A percentile compares a stretch with the other conserved stretches of the same genome.
phyloP scores from a whole-genome alignment of 1,140 invertebrate genomes.

The Armadillidium nasatum region DNA sequence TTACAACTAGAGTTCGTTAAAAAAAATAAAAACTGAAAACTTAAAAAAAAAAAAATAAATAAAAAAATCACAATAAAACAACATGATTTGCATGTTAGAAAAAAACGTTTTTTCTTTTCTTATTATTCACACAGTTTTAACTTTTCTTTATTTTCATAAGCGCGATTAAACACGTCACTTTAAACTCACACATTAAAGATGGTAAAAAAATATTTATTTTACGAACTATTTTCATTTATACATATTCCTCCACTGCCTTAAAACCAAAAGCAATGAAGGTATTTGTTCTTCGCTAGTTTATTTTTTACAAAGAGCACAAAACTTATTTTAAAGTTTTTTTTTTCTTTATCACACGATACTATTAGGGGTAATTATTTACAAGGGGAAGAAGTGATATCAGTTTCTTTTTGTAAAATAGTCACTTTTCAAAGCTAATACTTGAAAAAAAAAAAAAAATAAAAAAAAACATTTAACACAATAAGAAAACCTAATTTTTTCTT shows the following conservation, averaged over 20 bases:
- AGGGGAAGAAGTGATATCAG: background rate
- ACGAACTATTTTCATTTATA: constrained; percentile 12
- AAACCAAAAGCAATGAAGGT: background rate
- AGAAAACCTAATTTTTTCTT: no score
- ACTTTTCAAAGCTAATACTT: background rate
- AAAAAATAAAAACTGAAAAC: background rate
- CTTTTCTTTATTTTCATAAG: background rate
- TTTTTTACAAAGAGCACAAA: background rate
- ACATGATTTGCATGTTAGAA: background rate
- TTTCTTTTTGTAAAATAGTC: background rate
- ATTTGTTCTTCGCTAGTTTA: no score
- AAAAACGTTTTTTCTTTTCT: background rate
- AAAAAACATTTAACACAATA: no score
- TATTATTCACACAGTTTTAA: background rate
- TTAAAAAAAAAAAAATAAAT: background rate
- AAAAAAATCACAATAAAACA: background rate
- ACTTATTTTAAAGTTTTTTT: background rate
- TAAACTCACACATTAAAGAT: background rate
- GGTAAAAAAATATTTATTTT: constrained; percentile 7
- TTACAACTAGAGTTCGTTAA: background rate
- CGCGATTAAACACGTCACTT: background rate
- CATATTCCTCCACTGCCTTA: background rate
- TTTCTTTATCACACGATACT: background rate
- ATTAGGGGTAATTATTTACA: background rate
- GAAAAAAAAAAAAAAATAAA: background rate